phyloP scores from a whole-genome alignment of 1,140 invertebrate species.

The Subanguina moxae region DNA sequence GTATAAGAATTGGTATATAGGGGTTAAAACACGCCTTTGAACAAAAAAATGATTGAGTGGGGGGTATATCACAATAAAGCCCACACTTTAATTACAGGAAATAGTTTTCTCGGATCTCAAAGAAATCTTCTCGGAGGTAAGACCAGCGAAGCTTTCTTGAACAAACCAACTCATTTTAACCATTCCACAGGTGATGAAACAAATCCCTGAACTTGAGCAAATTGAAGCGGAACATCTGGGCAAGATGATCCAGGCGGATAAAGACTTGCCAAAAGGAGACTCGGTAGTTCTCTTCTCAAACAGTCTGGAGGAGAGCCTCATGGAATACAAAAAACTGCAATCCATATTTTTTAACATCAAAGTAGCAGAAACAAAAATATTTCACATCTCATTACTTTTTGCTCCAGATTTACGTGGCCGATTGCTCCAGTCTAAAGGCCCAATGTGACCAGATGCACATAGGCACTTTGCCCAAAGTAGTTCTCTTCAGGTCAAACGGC shows the following conservation, averaged over 20 bases:
- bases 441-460: slow-evolving; percentile 60
- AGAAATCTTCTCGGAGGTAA: background rate
- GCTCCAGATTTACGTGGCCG: slow-evolving; percentile 13
- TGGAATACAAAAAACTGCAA: slow-evolving; percentile 18
- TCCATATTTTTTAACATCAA: background rate
- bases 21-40: no score
- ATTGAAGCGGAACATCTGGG: background rate
- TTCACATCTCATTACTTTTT: background rate
- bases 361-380: background rate
- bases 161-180: no score
- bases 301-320: background rate
- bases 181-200: background rate
- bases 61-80: no score
- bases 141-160: no score
- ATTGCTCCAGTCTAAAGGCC: slow-evolving; percentile 10
- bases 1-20: no score
- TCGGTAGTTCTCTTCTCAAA: background rate
- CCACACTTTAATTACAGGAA: background rate
- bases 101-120: background rate
- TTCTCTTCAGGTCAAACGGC: slow-evolving; percentile 66
- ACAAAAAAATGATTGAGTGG: no score
- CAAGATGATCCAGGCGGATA: background rate
- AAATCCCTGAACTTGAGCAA: background rate
- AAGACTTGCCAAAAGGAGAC: background rate
- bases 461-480: slow-evolving; percentile 69